These are phyloP conservation scores for Cyphomyrmex costatus DNA, from an alignment of 1,140 invertebrate genomes.

Conservation along the genomic window DNA sequence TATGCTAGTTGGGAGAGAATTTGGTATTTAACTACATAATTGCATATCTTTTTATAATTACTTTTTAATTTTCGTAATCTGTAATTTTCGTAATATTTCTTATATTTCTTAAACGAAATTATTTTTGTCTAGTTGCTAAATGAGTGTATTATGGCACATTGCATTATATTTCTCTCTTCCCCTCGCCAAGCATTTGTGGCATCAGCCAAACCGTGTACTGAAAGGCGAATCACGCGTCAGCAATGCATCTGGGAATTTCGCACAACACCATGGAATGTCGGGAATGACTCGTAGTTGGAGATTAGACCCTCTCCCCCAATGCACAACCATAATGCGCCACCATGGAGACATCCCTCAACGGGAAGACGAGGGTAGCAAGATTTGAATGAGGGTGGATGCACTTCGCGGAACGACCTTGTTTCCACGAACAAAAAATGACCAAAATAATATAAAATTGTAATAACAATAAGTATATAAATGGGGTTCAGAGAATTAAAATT, in stretches of 20 bases:
- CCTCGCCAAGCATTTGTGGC: background rate
- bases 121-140: slow-evolving; percentile 7
- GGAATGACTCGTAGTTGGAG: slow-evolving; percentile 20
- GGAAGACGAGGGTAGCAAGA: slow-evolving; percentile 16
- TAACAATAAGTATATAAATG: too few species aligned
- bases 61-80: background rate
- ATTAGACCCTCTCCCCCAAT: slow-evolving; percentile 26
- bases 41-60: background rate
- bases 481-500: too few species aligned
- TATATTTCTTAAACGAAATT: background rate
- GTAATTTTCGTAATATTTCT: background rate
- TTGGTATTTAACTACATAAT: background rate
- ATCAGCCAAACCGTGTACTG: slow-evolving; percentile 13
- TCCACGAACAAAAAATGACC: background rate
- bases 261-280: slow-evolving; percentile 18
- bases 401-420: background rate
- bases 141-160: background rate
- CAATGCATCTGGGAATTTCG: slow-evolving; percentile 22
- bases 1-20: too few species aligned
- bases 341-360: slow-evolving; percentile 5
- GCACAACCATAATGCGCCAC: slow-evolving; percentile 42
- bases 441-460: too few species aligned
- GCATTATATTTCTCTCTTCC: slow-evolving; percentile 14
- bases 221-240: slow-evolving; percentile 26
- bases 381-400: slow-evolving; percentile 32